phyloP scores from a whole-genome alignment of 2,797 vertebrate genomes.

The Coracias cyanogaster region DNA sequence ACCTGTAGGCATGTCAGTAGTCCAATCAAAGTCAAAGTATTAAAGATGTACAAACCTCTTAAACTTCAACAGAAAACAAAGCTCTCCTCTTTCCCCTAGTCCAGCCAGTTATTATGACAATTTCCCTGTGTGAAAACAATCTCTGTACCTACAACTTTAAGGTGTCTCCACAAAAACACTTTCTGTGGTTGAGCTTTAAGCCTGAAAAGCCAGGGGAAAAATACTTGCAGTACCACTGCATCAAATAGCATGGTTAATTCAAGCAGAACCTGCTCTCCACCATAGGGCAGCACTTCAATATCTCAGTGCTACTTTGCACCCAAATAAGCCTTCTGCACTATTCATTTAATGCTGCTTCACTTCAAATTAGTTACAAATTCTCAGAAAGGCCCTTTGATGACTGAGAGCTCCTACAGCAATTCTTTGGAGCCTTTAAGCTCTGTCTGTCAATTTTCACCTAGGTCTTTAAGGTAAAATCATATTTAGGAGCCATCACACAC shows the following conservation, averaged over 20 bases:
- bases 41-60: background rate
- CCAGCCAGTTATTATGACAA: background rate
- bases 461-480: background rate
- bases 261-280: background rate
- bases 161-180: background rate
- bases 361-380: background rate
- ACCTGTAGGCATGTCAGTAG: background rate
- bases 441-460: slow-evolving; percentile 1
- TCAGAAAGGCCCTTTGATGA: slow-evolving; percentile 15
- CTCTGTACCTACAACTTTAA: background rate
- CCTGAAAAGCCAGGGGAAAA: background rate
- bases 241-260: background rate
- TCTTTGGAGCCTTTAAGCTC: background rate
- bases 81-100: background rate
- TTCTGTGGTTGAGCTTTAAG: background rate
- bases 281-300: background rate
- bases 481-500: background rate
- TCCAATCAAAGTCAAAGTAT: background rate
- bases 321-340: background rate
- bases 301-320: background rate
- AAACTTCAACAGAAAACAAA: background rate
- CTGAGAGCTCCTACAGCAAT: background rate
- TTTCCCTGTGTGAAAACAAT: background rate
- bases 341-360: background rate
- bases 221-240: background rate